phyloP scores from a whole-genome alignment of 2,888 invertebrate genomes.

The Chalcis sispes region DNA sequence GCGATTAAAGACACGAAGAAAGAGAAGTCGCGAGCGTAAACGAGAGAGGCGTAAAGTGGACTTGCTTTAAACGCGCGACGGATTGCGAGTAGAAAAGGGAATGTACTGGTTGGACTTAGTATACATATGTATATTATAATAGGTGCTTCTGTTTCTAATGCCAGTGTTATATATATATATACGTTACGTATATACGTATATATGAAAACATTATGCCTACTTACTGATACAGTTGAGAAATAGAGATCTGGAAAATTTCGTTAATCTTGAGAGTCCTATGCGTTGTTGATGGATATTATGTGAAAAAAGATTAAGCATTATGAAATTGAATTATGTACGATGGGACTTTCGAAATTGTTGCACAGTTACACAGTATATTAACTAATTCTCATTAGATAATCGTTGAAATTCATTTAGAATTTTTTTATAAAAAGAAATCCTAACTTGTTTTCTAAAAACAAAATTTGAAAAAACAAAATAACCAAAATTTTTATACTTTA shows the following conservation, averaged over 20 bases:
- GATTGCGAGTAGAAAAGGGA: not conserved
- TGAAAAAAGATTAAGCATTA: slow-evolving; percentile 17
- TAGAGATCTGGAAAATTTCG: slow-evolving; percentile 28
- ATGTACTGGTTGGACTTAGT: not conserved
- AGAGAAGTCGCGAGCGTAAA: slow-evolving; percentile 2
- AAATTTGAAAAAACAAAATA: not conserved
- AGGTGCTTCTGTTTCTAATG: not conserved
- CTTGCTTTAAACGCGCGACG: not conserved
- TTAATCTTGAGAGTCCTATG: slow-evolving; percentile 14
- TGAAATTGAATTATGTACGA: no score
- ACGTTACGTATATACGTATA: not conserved
- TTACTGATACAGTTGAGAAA: slow-evolving; percentile 10
- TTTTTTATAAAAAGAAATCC: not conserved
- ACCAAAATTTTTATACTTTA: not conserved
- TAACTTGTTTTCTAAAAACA: not conserved
- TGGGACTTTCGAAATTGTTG: no score
- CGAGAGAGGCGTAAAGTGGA: slow-evolving; percentile 4
- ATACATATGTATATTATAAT: not conserved
- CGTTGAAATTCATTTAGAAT: no score
- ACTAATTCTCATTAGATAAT: no score
- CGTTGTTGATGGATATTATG: not conserved
- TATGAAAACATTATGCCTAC: no score
- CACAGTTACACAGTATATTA: no score
- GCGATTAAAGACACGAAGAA: not conserved
- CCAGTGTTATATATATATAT: not conserved